Evolutionary conservation across 2,113 vertebrate genomes (phyloP), one percentile per base, ranked within the genome.

Genomic region (Guaruba guarouba): DNA sequence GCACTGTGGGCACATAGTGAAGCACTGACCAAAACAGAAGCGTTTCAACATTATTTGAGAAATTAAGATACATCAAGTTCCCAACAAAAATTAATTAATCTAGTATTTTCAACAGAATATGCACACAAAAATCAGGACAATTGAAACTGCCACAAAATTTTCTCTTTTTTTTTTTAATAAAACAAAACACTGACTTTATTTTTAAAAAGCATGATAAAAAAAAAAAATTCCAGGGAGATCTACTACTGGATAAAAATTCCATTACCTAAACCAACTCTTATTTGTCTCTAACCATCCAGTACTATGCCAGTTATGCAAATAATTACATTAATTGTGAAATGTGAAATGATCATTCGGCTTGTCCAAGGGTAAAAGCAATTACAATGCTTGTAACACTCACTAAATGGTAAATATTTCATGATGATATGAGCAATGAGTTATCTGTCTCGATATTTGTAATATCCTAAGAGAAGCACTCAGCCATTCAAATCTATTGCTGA

Each of bases 271-370:
- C 5, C 24, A 90, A 63, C 63, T 82, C 68, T 71, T 74, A 41
- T 46, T 94, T 82, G 88, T 70, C 49, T 97, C 88, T 74, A 88
- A 54, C 51, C 64, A 59, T 62, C 87, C 80, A 95, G 66, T 96
- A 92, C 70, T 95, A 95, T 97, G 95, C 43, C 67, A 96, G 94
- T 76, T 92, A 95, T 95, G 96, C 90, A 94, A 96, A 94, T 90
- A 94, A 62, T 59, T 73, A 75, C 88, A 44, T 44, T 44, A 44
- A 44, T 44, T 44, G 44, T 44, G 44, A 44, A 44, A 44, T 44
- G 44, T 44, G 44, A 44, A 44, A 44, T 44, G 44, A 18, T 18
- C 17, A 44, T 18, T 18, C 8, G 17, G 1, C 44, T 44, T 44
- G 17, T 44, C 44, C 17, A 18, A 44, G 44, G 44, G 44, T 44